A percentile compares a stretch with the other conserved stretches of the same genome.
Conservation (phyloP, 1,140 invertebrate species). For the Drosophila pandora region DNA sequence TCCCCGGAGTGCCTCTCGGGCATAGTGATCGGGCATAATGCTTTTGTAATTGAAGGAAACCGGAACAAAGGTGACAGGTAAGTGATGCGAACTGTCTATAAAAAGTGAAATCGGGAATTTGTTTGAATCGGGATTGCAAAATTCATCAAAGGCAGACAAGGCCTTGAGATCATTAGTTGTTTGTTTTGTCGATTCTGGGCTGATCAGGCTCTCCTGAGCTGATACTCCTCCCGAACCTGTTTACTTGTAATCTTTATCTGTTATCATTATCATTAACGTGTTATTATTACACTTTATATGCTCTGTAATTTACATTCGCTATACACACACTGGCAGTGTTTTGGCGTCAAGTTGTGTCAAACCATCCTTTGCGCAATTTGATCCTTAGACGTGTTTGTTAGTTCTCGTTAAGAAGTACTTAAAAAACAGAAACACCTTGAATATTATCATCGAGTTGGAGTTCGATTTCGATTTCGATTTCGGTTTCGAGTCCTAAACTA, state of each 20-base stretch:
- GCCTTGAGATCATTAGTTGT: constrained; percentile 48
- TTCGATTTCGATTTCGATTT: not conserved
- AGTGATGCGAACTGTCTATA: not conserved
- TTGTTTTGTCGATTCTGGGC: constrained; percentile 31
- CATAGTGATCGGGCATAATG: not conserved
- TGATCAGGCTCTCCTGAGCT: constrained; percentile 26
- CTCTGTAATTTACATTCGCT: constrained; percentile 68
- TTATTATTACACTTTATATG: constrained; percentile 36
- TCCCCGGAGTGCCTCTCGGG: too few relatives aligned
- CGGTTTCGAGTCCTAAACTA: constrained; percentile 1
- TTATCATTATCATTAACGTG: constrained; percentile 34
- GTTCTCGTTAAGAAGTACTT: constrained; percentile 60
- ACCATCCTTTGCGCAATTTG: constrained; percentile 81
- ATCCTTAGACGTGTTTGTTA: constrained; percentile 64
- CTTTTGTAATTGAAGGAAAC: not conserved
- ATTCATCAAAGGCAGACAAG: constrained; percentile 27
- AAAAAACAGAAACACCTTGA: constrained; percentile 58
- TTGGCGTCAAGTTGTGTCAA: constrained; percentile 84
- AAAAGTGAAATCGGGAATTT: constrained; percentile 4
- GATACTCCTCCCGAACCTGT: constrained; percentile 36
- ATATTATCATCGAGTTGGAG: not conserved
- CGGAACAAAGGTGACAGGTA: not conserved
- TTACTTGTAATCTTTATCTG: constrained; percentile 10
- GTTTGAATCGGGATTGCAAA: constrained; percentile 3
- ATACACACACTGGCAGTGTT: constrained; percentile 80